Conservation (phyloP, 2,113 vertebrate genomes). For the Damaliscus lunatus region DNA sequence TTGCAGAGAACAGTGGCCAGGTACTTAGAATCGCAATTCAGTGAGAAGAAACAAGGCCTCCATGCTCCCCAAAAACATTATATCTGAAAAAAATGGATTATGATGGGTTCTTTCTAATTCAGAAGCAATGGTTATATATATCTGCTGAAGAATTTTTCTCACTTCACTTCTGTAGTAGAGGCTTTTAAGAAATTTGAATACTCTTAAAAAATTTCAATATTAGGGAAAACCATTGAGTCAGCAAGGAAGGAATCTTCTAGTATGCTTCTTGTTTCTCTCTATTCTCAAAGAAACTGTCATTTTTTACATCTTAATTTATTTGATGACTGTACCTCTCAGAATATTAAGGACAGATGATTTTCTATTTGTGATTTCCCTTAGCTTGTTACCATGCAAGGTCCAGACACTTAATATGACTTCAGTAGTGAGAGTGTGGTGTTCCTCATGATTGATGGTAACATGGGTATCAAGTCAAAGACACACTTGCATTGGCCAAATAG, state of each 20-base stretch:
- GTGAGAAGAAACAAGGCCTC: neutral
- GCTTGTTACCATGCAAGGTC: neutral
- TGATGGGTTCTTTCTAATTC: neutral
- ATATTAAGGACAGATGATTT: neutral
- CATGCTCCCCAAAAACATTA: neutral
- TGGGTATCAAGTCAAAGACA: slow-evolving; percentile 34
- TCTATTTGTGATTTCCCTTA: neutral
- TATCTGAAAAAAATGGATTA: neutral
- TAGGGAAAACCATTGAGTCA: neutral
- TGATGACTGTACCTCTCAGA: neutral
- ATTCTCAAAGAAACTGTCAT: neutral
- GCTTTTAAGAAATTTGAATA: neutral
- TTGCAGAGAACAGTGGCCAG: neutral
- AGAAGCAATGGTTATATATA: neutral
- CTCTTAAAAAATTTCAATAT: neutral
- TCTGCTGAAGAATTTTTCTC: neutral
- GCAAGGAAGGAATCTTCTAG: neutral
- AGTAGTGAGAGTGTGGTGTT: neutral
- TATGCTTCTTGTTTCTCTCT: neutral
- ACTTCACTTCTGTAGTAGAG: slow-evolving; percentile 1
- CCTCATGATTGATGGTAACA: neutral
- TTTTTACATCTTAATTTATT: neutral
- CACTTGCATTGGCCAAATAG: neutral
- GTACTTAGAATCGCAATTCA: neutral
- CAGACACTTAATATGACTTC: neutral